Evolutionary conservation across 2,113 vertebrate species (phyloP), one percentile per base, ranked within the genome.

Genomic region (Oncorhynchus clarkii): DNA sequence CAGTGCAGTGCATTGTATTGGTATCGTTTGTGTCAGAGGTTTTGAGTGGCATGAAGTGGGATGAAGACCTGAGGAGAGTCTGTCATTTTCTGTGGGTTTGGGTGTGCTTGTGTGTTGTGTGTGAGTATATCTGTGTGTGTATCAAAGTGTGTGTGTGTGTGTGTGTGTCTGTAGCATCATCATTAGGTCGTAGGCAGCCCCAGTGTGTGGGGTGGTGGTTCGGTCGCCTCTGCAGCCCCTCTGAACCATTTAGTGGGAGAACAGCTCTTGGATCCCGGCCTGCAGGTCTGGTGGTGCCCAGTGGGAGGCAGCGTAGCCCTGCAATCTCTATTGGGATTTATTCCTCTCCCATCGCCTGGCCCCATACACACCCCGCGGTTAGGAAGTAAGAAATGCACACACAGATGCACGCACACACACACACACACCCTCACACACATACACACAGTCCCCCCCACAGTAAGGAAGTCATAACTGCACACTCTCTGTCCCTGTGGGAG

Each of bases 291-390:
- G 93, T 90, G 93, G 92, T 92, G 93, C 92, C 92, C 92, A 90
- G 84, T 86, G 87, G 84, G 91, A 92, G 94, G 93, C 94, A 90
- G 90, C 94, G 89, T 90, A 94, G 92, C 89, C 87, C 84, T 88
- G 87, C 89, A 94, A 95, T 92, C 91, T 93, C 89, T 94, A 94
- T 91, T 91, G 93, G 39, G 92, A 91, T 95, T 92, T 94, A 94
- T 94, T 95, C 91, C 90, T 92, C 93, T 90, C 82, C 91, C 62
- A 86, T 95, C 92, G 90, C 88, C 92, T 92, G 93, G 93, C 86
- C 86, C 84, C 77, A 67, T 83, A 81, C 86, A 80, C 85, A 80
- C 86, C 91, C 90, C 81, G 81, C 89, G 45, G 90, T 89, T 90
- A 90, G 90, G 89, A 92, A 91, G 87, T 89, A 82, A 86, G 79